Evolutionary conservation across 1,140 invertebrate species (phyloP).

Genomic region (Drosophila biarmipes): DNA sequence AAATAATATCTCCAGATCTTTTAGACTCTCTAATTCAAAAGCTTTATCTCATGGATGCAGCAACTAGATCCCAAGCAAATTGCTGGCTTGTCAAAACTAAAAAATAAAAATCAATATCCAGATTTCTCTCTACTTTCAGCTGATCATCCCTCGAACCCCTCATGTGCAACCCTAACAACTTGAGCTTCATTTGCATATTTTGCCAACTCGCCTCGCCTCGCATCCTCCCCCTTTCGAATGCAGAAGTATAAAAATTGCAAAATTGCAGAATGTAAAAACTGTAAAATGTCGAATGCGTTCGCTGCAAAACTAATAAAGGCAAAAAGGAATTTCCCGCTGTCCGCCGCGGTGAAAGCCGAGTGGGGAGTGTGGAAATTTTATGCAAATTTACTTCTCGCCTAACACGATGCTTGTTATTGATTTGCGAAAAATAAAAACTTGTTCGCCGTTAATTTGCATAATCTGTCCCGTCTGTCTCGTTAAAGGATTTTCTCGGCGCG

Average conservation of each 20-base stretch:
- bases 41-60: neutral
- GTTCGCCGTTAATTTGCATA: constrained; percentile 75
- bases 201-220: constrained; percentile 45
- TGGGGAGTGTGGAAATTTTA: constrained; percentile 53
- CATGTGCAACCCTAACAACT: constrained; percentile 66
- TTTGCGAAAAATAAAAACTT: constrained; percentile 52
- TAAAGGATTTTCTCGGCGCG: constrained; percentile 70
- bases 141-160: constrained; percentile 67
- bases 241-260: constrained; percentile 61
- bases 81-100: constrained; percentile 2
- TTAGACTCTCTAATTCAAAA: neutral
- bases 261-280: constrained; percentile 65
- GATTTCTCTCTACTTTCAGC: constrained; percentile 35
- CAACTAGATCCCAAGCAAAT: neutral
- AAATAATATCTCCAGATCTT: neutral
- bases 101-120: constrained; percentile 49
- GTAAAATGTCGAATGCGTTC: constrained; percentile 61
- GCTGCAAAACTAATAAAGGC: constrained; percentile 67
- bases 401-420: constrained; percentile 69
- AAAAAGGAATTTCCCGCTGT: constrained; percentile 52
- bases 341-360: constrained; percentile 58
- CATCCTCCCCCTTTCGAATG: constrained; percentile 25
- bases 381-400: constrained; percentile 65
- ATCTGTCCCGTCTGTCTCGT: constrained; percentile 66
- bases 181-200: constrained; percentile 81